Base-by-base conservation (phyloP, 64 coral and sea anemone genomes). In the Platygyra sinensis region DNA sequence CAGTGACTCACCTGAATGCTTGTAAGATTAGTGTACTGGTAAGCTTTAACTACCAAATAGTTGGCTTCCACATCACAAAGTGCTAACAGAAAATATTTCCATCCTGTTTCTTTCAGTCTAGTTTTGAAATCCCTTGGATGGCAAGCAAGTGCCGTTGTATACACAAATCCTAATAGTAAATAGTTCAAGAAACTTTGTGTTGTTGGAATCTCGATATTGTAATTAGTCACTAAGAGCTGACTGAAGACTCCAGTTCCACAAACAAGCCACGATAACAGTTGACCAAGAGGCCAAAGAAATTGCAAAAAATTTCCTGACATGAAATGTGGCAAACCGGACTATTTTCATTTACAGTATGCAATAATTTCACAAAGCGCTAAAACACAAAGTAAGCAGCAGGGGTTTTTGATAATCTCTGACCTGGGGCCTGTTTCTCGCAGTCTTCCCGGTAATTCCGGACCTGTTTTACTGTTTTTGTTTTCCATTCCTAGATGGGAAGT, bases 21-120 rank as follows among this genome's bases (percentile, higher is more conserved):
- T 7, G 97, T 99, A 24, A 99, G 90, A 74, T 95, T 99, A 19
- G 97, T 99, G 33, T 95, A 99, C 51, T 95, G 94, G 91, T 99
- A 99, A 74, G 97, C 97, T 86, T 95, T 99, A 0, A 95, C 94
- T 10, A 99, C 83, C 18, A 96, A 86, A 95, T 63, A 95, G 67
- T 99, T 99, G 17, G 91, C 97, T 61, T 93, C 91, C 24, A 99
- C 97, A 86, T 99, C 97, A 99, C 82, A 85, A 9, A 95, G 30
- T 67, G 90, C 91, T 75, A 99, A 83, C 8, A 99, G 14, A 77
- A 96, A 91, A 22, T 95, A 95, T 52, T 95, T 95, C 97, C 91
- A 99, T 52, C 94, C 91, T 89, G 91, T 91, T 15, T 98, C 71
- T 71, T 62, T 87, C 16, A 99, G 28, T 29, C 88, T 61, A 9